Conservation (phyloP, 1,140 invertebrate genomes). For the Doryteuthis pealeii region DNA sequence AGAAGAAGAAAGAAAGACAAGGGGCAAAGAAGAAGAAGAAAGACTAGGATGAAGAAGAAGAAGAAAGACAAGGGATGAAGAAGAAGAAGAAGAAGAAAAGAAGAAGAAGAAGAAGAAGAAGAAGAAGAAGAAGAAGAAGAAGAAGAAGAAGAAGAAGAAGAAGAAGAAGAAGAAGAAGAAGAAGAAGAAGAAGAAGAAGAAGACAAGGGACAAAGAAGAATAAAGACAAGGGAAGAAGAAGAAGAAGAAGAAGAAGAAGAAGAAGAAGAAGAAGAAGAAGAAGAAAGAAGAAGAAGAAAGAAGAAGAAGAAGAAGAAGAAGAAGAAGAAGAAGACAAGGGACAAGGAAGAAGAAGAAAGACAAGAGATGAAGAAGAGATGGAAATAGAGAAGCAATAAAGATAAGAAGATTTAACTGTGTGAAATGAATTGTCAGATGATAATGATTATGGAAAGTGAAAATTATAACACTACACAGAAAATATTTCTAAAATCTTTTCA, state of each 20-base stretch:
- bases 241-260: constrained; percentile 16
- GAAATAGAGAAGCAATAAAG: constrained; percentile 47
- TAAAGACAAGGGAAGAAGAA: constrained; percentile 20
- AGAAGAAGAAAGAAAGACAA: too few species aligned
- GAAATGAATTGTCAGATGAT: too few species aligned
- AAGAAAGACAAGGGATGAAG: too few species aligned
- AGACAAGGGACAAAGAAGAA: too few species aligned
- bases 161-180: constrained; percentile 8
- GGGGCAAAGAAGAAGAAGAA: too few species aligned
- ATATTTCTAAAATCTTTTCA: too few species aligned
- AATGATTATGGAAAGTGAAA: too few species aligned
- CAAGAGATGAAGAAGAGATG: constrained; percentile 16
- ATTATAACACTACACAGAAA: too few species aligned
- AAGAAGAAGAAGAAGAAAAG: constrained; percentile 17
- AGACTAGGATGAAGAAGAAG: too few species aligned
- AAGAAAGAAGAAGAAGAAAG: constrained; percentile 10
- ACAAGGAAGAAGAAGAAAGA: too few species aligned
- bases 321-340: constrained; percentile 68
- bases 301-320: constrained; percentile 65
- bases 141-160: not conserved
- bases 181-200: constrained; percentile 28
- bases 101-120: constrained; percentile 32
- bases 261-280: constrained; percentile 16
- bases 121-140: constrained; percentile 16
- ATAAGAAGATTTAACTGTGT: too few species aligned